A percentile compares a stretch with the other conserved stretches of the same genome.
These are phyloP conservation scores for Stratiomys singularior DNA, from an alignment of 2,888 invertebrate genomes.

Conservation along the genomic window DNA sequence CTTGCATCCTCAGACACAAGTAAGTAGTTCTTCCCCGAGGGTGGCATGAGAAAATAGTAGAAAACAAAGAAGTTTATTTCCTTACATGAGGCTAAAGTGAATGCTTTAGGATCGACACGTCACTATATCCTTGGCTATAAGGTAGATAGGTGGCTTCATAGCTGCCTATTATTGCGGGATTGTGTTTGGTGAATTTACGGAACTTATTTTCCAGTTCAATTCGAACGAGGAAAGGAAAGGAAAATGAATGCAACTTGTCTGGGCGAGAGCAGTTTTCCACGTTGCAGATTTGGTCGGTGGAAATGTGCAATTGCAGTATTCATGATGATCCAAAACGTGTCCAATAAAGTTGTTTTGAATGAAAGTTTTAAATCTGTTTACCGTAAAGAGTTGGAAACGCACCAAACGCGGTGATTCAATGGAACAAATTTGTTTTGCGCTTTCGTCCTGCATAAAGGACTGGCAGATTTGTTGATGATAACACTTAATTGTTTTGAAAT, in stretches of 20 bases:
- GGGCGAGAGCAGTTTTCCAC: neutral
- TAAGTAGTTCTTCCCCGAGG: neutral
- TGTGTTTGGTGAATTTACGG: neutral
- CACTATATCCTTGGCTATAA: no score
- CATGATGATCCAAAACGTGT: neutral
- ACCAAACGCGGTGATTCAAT: neutral
- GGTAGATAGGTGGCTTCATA: neutral
- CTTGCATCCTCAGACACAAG: neutral
- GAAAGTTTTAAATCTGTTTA: slow-evolving; percentile 6
- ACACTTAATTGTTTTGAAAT: no score
- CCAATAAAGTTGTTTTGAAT: slow-evolving; percentile 20
- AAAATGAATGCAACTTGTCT: neutral
- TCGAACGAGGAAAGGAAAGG: neutral
- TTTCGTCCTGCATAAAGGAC: no score
- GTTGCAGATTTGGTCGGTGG: neutral
- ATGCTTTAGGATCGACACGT: neutral
- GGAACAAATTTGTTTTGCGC: neutral
- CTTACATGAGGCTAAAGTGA: slow-evolving; percentile 30
- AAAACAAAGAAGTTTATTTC: slow-evolving; percentile 28
- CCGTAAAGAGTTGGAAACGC: neutral
- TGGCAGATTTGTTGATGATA: no score
- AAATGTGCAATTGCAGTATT: slow-evolving; percentile 12
- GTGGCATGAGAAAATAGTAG: neutral
- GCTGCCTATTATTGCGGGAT: neutral
- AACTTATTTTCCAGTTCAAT: slow-evolving; percentile 26